Base-by-base conservation (phyloP, 37 sponge, comb jelly and placozoan species). In the Agelas oroides region DNA sequence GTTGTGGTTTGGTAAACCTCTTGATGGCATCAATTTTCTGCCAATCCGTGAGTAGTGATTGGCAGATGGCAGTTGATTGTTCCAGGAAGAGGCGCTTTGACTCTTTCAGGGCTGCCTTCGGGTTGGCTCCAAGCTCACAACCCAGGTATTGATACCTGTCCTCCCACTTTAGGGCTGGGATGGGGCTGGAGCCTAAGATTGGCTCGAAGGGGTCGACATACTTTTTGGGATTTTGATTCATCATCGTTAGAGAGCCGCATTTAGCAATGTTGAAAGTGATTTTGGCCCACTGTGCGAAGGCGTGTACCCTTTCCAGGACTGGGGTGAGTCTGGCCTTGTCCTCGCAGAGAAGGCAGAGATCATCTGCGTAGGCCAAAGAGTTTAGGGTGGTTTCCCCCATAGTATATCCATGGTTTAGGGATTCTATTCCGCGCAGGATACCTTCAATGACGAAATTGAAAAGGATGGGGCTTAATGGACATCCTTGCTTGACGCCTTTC, bases 11-110 rank as follows among this genome's bases (percentile, higher is more conserved):
- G 25, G 66, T 38, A 57, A 85, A 85, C 38, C 55, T 36, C 27
- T 58, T 52, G 71, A 77, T 77, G 78, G 86, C 86, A 77, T 85
- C 78, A 28, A 85, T 54, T 60, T 85, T 85, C 71, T 85, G 86
- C 86, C 86, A 85, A 39, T 85, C 86, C 27, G 86, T 53, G 16
- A 85, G 71, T 1, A 18, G 35, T 23, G 71, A 70, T 35, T 35
- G 19, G n/a, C 37, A 11, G 25, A 83, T 73, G n/a, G n/a, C n/a
- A n/a, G n/a, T n/a, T n/a, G n/a, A n/a, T 24, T 46, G 27, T 40
- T 55, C 24, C 20, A 30, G 20, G 35, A 20, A 33, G 1, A 8
- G 1, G 16, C 8, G 11, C 19, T 54, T 56, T 12, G 20, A 19
- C 28, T 71, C 41, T n/a, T 33, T 64, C 20, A 37, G 64, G 23